Evolutionary conservation across 1,140 invertebrate genomes (phyloP), one percentile per base, ranked within the genome.

Genomic region (Euura lappo): DNA sequence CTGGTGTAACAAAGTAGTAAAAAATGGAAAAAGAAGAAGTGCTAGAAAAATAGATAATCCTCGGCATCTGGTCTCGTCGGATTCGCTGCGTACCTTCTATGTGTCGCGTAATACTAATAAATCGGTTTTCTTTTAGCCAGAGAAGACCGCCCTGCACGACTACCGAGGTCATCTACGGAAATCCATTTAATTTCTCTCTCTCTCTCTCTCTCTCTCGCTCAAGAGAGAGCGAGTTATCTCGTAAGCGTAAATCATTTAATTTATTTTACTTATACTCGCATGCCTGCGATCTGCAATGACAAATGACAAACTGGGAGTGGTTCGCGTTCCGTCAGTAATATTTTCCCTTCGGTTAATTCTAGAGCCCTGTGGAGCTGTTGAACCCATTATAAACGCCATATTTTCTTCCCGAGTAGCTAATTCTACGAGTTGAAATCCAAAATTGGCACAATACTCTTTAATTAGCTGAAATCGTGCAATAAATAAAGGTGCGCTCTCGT

Each of bases 41-140:
- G 66, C 13, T 3, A 68, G 8, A 68, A 42, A 68, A 42, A 44
- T 68, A 68, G 11, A 81, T 83, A 82, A 82, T 80, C 75, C 69
- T 3, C 65, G 71, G 75, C 79, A 81, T 71, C 78, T 79, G 78
- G 78, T 78, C 69, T 70, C 69, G 42, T 45, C 44, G 69, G 72
- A 79, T 79, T 73, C 78, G 73, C 76, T 74, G 13, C 51, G 51
- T n/a, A 60, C 28, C 28, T 28, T 60, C 51, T 78, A 79, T 65
- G 71, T 77, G 80, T 81, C 79, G 79, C 76, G 65, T 71, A 65
- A 76, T 65, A 76, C 75, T 76, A 77, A 83, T 83, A 82, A 83
- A 83, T 82, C 76, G 76, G 72, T 43, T 65, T 65, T 42, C 68
- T 51, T 45, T 66, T 68, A 7, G 13, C 42, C 13, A 60, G 8